Base-by-base conservation (phyloP, 2,888 invertebrate genomes). In the Ochropleura leucogaster region DNA sequence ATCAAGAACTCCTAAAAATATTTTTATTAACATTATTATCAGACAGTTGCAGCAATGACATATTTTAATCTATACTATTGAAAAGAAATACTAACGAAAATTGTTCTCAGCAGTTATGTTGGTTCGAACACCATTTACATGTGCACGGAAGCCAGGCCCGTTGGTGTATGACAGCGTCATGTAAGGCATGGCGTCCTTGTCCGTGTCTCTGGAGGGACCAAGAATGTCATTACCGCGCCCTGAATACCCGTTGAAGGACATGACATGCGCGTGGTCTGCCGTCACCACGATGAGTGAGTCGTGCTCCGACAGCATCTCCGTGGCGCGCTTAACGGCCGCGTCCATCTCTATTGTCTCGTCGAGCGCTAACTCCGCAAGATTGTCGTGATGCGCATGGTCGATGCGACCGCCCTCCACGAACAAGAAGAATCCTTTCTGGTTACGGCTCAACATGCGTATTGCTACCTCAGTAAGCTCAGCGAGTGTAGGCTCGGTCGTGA, bases 231-330 rank as follows among this genome's bases (percentile, higher is more conserved):
- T 79, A 5, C 95, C 94, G 5, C 98, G 95, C n/a, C 91, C 91
- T 6, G 97, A 96, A 92, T 98, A 98, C 0, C 98, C 98, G 66
- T 97, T 97, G 84, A 97, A 96, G 44, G 97, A 94, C 97, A 98
- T 97, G 0, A 97, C 97, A 90, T 98, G 98, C 0, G 98, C 97
- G 91, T 98, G 98, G 93, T 98, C 98, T 0, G 98, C 96, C 0
- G 98, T 98, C 14, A 98, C 98, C 51, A 98, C 97, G 40, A 98
- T 96, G 55, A 98, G 94, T 0, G 98, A 98, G 78, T 98, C 92
- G 7, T 89, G 85, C 65, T 87, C 88, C 4, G 86, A 66, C 49
- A 72, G 44, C 72, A 72, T 14, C 5, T 98, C 91, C 5, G 87
- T 80, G 16, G 98, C 92, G 65, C 88, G 87, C 59, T 72, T 67